Evolutionary conservation across 2,888 invertebrate genomes (phyloP).

Genomic region (Nasonovia ribisnigri): DNA sequence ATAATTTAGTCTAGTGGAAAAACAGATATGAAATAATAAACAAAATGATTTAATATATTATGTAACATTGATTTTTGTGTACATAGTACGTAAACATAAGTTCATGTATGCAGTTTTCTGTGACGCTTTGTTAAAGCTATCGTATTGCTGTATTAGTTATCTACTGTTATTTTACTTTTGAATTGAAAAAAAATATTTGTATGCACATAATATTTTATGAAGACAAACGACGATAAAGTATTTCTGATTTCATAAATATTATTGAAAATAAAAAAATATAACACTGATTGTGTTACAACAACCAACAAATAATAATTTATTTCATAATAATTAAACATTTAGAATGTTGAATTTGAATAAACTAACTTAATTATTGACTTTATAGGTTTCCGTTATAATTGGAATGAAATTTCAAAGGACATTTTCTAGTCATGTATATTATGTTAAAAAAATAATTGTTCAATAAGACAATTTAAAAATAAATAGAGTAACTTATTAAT

Average conservation of each 20-base stretch:
- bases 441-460: too few relatives aligned
- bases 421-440: too few relatives aligned
- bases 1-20: constrained; percentile 1
- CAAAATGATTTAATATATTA: not conserved
- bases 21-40: constrained; percentile 6
- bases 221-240: not conserved
- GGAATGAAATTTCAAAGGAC: not conserved
- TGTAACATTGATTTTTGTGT: not conserved
- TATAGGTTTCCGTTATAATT: not conserved
- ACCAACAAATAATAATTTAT: not conserved
- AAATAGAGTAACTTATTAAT: too few relatives aligned
- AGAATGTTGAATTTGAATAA: not conserved
- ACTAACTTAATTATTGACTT: not conserved
- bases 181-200: not conserved
- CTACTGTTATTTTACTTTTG: not conserved
- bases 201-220: not conserved
- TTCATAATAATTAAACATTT: not conserved
- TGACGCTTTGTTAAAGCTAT: not conserved
- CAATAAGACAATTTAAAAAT: too few relatives aligned
- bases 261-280: not conserved
- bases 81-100: not conserved
- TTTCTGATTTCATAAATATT: not conserved
- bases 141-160: not conserved
- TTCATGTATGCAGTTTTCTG: not conserved
- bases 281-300: not conserved